These are phyloP conservation scores for Tadarida brasiliensis DNA, from an alignment of 2,797 vertebrate genomes.

Conservation along the genomic window DNA sequence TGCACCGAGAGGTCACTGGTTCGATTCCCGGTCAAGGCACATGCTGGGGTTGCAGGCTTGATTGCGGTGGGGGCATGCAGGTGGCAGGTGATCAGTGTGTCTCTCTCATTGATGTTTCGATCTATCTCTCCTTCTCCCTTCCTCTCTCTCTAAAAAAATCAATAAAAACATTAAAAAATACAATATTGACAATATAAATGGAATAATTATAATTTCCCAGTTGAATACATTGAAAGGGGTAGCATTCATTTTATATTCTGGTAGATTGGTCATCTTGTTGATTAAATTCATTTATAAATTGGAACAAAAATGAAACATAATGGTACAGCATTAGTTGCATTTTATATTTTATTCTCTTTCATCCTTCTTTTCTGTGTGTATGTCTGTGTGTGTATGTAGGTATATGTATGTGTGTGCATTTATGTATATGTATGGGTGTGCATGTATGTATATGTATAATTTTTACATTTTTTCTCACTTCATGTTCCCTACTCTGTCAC, in stretches of 20 bases:
- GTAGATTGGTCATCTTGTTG: neutral
- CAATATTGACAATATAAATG: neutral
- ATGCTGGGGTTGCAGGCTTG: neutral
- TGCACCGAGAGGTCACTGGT: neutral
- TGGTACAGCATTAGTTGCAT: neutral
- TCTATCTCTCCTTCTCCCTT: neutral
- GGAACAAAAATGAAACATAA: neutral
- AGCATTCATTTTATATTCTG: conserved; percentile 33
- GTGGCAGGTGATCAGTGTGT: neutral
- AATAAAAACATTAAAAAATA: neutral
- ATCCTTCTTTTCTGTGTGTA: neutral
- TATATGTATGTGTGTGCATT: no score
- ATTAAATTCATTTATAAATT: conserved; percentile 4
- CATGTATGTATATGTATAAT: neutral
- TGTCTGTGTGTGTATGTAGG: neutral
- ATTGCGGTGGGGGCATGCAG: neutral
- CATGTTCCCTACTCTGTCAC: neutral
- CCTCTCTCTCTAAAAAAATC: neutral
- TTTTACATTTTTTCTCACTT: conserved; percentile 12
- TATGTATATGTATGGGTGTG: neutral
- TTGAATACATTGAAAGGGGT: neutral
- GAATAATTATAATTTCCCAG: neutral
- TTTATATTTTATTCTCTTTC: conserved; percentile 46
- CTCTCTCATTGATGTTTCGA: neutral
- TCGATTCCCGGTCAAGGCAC: neutral